Percentiles rank a stretch among this genome's conserved stretches.
Conservation (phyloP, 2,113 vertebrate species). For the Aldabrachelys gigantea region DNA sequence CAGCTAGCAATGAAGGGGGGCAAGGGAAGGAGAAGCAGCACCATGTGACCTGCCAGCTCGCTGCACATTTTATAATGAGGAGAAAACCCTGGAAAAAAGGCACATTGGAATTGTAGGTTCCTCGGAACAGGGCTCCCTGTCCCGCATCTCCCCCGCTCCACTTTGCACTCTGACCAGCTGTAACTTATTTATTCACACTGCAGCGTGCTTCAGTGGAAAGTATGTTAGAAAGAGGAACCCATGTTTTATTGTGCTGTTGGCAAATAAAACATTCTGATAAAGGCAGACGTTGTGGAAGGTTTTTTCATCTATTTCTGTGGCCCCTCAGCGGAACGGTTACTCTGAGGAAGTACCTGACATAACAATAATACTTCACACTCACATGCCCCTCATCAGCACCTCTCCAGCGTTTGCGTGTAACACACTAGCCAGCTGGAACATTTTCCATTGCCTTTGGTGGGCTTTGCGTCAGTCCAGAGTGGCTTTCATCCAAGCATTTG, state of each 20-base stretch:
- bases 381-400: background rate
- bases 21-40: background rate
- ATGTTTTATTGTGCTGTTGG: background rate
- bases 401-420: background rate
- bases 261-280: background rate
- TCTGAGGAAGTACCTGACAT: background rate
- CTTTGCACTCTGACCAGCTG: background rate
- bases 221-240: background rate
- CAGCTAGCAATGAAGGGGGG: rapidly evolving
- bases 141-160: rapidly evolving
- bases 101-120: rapidly evolving
- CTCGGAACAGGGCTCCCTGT: rapidly evolving
- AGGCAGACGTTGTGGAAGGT: background rate
- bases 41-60: background rate
- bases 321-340: background rate
- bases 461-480: background rate
- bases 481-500: background rate
- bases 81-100: background rate
- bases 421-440: background rate
- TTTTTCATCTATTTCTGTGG: background rate
- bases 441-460: background rate
- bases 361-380: background rate
- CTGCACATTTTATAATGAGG: background rate
- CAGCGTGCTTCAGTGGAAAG: background rate
- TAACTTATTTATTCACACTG: background rate